These are phyloP conservation scores for Asteroscopus sphinx DNA, from an alignment of 2,888 invertebrate species.

Conservation along the genomic window DNA sequence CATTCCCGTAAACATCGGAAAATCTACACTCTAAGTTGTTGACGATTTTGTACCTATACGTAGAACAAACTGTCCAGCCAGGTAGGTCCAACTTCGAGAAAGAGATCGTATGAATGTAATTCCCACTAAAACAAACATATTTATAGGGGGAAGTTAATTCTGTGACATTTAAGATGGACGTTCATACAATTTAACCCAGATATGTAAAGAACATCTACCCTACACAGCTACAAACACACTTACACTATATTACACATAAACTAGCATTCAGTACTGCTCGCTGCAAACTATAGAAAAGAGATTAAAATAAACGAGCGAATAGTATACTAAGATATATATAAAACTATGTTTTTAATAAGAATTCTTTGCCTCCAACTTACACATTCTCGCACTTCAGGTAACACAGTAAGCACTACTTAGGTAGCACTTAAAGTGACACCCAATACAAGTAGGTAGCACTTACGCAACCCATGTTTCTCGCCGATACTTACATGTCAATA, in stretches of 20 bases:
- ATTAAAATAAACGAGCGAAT: slow-evolving; percentile 72
- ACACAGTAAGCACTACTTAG: background rate
- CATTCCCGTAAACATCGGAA: no score
- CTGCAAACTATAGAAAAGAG: slow-evolving; percentile 60
- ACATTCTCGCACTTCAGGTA: slow-evolving; percentile 2
- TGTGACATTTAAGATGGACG: slow-evolving; percentile 56
- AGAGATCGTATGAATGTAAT: no score
- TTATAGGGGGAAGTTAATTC: slow-evolving; percentile 44
- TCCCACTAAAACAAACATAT: slow-evolving; percentile 42
- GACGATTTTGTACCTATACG: no score
- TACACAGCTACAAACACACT: slow-evolving; percentile 71
- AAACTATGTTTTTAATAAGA: slow-evolving; percentile 42
- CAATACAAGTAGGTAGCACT: slow-evolving; percentile 14
- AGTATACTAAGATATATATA: slow-evolving; percentile 57
- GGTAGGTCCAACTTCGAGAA: no score
- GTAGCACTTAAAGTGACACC: slow-evolving; percentile 4
- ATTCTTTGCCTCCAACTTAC: slow-evolving; percentile 31
- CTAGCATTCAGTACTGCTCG: slow-evolving; percentile 75
- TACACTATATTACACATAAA: slow-evolving; percentile 53
- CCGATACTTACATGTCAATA: slow-evolving; percentile 16
- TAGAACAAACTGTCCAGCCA: no score
- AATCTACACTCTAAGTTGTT: no score
- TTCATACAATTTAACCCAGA: slow-evolving; percentile 51
- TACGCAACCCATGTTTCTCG: slow-evolving; percentile 33
- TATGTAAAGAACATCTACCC: slow-evolving; percentile 69